Percentiles rank a stretch among this genome's conserved stretches.
Conservation (phyloP, 2,797 vertebrate species). For the Tamandua tetradactyla region DNA sequence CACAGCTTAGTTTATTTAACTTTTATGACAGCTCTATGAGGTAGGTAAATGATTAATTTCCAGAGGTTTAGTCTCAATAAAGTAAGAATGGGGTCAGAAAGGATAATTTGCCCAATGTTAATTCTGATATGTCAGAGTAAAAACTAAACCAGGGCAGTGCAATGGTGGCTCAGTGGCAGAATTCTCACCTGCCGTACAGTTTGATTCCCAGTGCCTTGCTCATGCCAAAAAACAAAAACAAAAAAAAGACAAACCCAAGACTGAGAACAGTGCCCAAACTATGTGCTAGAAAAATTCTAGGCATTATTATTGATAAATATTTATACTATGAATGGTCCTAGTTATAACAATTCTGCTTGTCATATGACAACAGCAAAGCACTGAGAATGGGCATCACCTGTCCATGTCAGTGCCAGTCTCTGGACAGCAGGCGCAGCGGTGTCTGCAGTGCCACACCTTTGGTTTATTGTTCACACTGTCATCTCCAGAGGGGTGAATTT, state of each 20-base stretch:
- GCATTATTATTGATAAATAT: background rate
- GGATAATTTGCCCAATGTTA: background rate
- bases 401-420: background rate
- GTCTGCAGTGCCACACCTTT: background rate
- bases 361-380: background rate
- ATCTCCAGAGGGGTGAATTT: background rate
- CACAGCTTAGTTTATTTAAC: background rate
- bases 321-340: background rate
- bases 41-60: background rate
- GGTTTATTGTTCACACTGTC: background rate
- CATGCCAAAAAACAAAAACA: too few relatives aligned
- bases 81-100: background rate
- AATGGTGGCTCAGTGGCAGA: too few relatives aligned
- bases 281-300: background rate
- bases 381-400: background rate
- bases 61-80: background rate
- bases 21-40: background rate
- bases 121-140: background rate
- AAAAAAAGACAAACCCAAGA: background rate
- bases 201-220: too few relatives aligned
- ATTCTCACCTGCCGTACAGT: too few relatives aligned
- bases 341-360: background rate
- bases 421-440: accelerated
- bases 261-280: background rate
- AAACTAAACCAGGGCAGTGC: too few relatives aligned